Evolutionary conservation across 2,113 vertebrate species (phyloP).

Genomic region (Danio rerio): GRCz12tu NC_133197.1:17874501-17875000

Average conservation of each 20-base stretch:
- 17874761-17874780: neutral
- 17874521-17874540: no score
- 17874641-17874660: no score
- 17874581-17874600: no score
- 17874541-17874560: no score
- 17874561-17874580: no score
- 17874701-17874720: no score
- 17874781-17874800: neutral
- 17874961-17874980: neutral
- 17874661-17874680: no score
- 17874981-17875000: neutral
- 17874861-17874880: conserved; percentile 3
- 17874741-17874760: neutral
- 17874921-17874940: neutral
- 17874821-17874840: neutral
- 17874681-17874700: no score
- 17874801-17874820: neutral
- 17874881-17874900: conserved; percentile 9
- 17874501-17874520: no score
- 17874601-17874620: no score
- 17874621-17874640: no score
- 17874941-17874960: conserved; percentile 4
- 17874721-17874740: neutral
- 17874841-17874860: neutral
- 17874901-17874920: neutral